phyloP scores from a whole-genome alignment of 1,140 invertebrate species.

The Nasonia longicornis region DNA sequence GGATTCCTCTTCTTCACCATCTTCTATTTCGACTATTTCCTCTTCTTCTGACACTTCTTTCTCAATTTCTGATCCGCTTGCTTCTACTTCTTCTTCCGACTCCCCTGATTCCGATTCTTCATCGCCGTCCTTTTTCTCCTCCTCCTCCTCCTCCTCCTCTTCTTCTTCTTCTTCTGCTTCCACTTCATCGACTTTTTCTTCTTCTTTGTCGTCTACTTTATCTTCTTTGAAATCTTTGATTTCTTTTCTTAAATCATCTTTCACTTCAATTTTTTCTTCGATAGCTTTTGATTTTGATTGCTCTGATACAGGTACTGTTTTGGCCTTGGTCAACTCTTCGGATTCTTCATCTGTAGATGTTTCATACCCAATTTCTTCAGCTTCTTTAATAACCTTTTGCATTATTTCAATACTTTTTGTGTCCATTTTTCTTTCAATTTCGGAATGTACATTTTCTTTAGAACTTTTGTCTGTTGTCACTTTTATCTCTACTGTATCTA shows the following conservation, averaged over 20 bases:
- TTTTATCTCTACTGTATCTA: not conserved
- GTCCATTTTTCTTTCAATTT: constrained; percentile 45
- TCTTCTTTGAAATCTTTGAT: constrained; percentile 11
- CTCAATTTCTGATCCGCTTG: not conserved
- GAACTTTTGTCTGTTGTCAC: not conserved
- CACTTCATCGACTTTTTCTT: constrained; percentile 50
- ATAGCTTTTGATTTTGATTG: constrained; percentile 46
- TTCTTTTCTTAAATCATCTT: constrained; percentile 50
- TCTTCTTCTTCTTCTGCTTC: constrained; percentile 44
- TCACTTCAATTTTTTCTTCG: constrained; percentile 58
- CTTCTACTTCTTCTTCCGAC: not conserved
- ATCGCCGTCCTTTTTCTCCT: constrained; percentile 31
- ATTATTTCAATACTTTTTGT: constrained; percentile 53
- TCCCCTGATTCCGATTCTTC: constrained; percentile 50
- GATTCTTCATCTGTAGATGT: not conserved
- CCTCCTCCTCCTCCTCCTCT: constrained; percentile 33
- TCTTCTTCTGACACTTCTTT: not conserved
- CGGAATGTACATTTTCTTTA: constrained; percentile 34
- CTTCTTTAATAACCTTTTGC: constrained; percentile 59
- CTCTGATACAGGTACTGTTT: not conserved
- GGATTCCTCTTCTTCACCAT: constrained; percentile 47
- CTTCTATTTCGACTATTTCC: constrained; percentile 48
- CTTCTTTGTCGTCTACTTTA: constrained; percentile 46
- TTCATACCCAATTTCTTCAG: not conserved
- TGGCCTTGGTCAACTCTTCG: not conserved